Conservation (phyloP, 1,140 invertebrate genomes). For the Colletes gigas region DNA sequence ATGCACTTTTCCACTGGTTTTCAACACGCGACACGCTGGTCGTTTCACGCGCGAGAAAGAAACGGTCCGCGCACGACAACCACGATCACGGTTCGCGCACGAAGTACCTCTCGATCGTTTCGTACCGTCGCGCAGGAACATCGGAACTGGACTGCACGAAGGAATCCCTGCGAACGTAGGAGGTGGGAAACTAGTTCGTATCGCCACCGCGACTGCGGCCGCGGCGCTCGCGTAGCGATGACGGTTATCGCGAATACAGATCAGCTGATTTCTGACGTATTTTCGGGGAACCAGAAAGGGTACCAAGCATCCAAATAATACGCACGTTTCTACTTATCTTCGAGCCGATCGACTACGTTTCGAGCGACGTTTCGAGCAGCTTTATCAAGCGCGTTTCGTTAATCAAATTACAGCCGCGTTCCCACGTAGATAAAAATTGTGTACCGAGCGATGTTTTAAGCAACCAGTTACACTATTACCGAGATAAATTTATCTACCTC, state of each 20-base stretch:
- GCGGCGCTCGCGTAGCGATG: conserved; percentile 19
- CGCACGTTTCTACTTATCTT: background rate
- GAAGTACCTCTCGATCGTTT: conserved; percentile 24
- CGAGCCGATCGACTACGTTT: background rate
- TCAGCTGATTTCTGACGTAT: conserved; percentile 59
- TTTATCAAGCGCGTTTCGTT: background rate
- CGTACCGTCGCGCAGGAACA: conserved; percentile 75
- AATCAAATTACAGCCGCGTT: background rate
- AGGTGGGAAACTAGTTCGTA: conserved; percentile 38
- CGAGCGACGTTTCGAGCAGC: background rate
- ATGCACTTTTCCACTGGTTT: conserved; percentile 11
- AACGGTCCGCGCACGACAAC: background rate
- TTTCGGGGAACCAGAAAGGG: background rate
- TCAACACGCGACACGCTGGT: background rate
- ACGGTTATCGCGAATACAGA: conserved; percentile 28
- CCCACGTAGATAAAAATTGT: background rate
- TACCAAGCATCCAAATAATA: background rate
- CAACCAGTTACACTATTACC: no score
- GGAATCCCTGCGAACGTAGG: conserved; percentile 53
- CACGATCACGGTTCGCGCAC: conserved; percentile 3
- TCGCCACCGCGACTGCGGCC: conserved; percentile 32
- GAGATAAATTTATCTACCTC: no score
- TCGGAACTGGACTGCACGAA: conserved; percentile 75
- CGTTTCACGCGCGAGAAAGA: conserved; percentile 25
- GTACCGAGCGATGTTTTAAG: background rate